Percentiles rank a stretch among this genome's conserved stretches.
Conservation (phyloP, 2,888 invertebrate genomes). For the Drosophila dives region DNA sequence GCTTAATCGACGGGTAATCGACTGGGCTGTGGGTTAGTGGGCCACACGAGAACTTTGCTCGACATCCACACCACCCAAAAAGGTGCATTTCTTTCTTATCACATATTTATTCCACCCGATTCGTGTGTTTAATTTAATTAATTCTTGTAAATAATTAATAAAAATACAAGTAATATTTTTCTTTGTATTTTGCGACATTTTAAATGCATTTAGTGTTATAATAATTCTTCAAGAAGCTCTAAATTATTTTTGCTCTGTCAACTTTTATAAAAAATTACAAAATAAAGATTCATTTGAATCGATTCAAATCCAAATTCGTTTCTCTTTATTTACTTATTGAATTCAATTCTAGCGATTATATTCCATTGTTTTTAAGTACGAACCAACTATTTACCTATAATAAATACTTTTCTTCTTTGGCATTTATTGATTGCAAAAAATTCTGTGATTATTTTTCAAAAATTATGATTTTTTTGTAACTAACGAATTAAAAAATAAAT, state of each 20-base stretch:
- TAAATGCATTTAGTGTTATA: background rate
- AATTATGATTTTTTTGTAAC: background rate
- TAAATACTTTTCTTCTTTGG: background rate
- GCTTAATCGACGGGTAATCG: conserved; percentile 1
- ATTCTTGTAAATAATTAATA: too few species aligned
- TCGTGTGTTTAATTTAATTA: background rate
- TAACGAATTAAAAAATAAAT: background rate
- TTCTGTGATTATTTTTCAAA: background rate
- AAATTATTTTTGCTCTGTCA: background rate
- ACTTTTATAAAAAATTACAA: background rate
- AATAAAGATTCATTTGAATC: background rate
- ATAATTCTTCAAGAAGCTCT: background rate
- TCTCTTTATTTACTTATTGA: background rate
- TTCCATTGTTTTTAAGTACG: background rate
- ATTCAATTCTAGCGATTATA: background rate
- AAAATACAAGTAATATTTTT: background rate
- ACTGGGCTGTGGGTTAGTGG: conserved; percentile 37
- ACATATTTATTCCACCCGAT: background rate
- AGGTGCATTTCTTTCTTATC: background rate
- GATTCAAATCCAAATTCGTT: background rate
- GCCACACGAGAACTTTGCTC: conserved; percentile 5
- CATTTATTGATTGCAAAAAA: background rate
- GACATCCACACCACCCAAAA: background rate
- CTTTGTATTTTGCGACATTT: background rate
- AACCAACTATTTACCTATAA: background rate